Evolutionary conservation across 2,888 invertebrate genomes (phyloP).

Genomic region (Glaucopsyche alexis): DNA sequence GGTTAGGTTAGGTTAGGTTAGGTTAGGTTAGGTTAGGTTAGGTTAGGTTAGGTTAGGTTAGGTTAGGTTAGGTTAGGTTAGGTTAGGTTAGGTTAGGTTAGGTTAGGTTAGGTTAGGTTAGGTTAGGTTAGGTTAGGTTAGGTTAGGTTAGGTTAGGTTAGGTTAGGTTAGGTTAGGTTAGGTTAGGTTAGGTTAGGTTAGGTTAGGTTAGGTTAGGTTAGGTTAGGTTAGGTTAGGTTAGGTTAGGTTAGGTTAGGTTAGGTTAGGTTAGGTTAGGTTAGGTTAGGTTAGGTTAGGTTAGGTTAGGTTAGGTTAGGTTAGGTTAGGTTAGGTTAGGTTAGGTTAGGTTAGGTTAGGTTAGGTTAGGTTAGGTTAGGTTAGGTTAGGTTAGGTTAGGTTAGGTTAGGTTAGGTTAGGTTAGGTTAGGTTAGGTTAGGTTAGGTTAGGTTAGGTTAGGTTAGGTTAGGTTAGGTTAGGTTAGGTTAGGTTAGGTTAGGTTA

Average conservation of each 20-base stretch:
- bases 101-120: constrained; percentile 26
- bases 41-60: constrained; percentile 29
- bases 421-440: constrained; percentile 33
- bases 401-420: constrained; percentile 32
- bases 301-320: constrained; percentile 27
- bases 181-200: constrained; percentile 30
- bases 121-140: constrained; percentile 30
- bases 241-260: constrained; percentile 27
- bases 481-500: constrained; percentile 30
- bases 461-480: constrained; percentile 31
- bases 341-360: constrained; percentile 28
- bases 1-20: constrained; percentile 31
- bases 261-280: constrained; percentile 34
- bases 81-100: constrained; percentile 5
- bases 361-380: constrained; percentile 31
- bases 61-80: constrained; percentile 34
- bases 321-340: constrained; percentile 15
- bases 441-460: constrained; percentile 35
- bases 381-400: constrained; percentile 27
- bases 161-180: constrained; percentile 35
- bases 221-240: constrained; percentile 16
- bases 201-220: constrained; percentile 29
- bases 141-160: constrained; percentile 28
- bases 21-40: constrained; percentile 35
- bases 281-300: constrained; percentile 34